A percentile compares a stretch with the other conserved stretches of the same genome.
These are phyloP conservation scores for Cistogaster globosa DNA, from an alignment of 2,888 invertebrate species.

Conservation along the genomic window DNA sequence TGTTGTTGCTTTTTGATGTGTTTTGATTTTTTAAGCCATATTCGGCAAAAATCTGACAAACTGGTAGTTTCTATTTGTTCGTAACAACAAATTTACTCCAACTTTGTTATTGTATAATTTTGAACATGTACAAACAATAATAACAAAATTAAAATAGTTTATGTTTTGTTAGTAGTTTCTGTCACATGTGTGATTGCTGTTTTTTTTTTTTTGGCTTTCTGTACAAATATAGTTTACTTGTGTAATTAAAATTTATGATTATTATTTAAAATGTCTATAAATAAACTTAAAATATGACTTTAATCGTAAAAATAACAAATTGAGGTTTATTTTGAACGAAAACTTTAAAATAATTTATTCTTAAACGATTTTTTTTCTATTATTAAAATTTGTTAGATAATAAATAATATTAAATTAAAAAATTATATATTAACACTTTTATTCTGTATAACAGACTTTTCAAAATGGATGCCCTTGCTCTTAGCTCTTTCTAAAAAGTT, in stretches of 20 bases:
- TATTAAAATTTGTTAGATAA: no score
- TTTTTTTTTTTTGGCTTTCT: neutral
- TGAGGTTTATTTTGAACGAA: neutral
- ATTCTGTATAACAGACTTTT: no score
- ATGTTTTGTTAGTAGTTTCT: slow-evolving; percentile 39
- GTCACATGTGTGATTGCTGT: slow-evolving; percentile 26
- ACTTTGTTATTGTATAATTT: slow-evolving; percentile 23
- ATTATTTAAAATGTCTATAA: slow-evolving; percentile 63
- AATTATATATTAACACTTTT: no score
- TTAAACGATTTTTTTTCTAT: neutral
- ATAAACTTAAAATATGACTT: slow-evolving; percentile 13
- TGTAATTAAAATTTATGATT: slow-evolving; percentile 66
- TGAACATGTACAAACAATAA: slow-evolving; percentile 40
- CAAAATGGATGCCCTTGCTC: no score
- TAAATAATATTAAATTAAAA: no score
- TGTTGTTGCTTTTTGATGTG: neutral
- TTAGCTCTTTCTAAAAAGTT: no score
- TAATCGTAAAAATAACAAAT: neutral
- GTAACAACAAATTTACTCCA: slow-evolving; percentile 48
- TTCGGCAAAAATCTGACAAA: slow-evolving; percentile 59
- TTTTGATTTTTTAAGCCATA: slow-evolving; percentile 61
- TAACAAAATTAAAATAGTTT: slow-evolving; percentile 49
- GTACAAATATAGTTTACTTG: slow-evolving; percentile 52
- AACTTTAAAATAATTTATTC: neutral
- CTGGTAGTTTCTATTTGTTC: slow-evolving; percentile 48